Conservation (phyloP, 2,797 vertebrate genomes). For the Eidolon dupreanum region DNA sequence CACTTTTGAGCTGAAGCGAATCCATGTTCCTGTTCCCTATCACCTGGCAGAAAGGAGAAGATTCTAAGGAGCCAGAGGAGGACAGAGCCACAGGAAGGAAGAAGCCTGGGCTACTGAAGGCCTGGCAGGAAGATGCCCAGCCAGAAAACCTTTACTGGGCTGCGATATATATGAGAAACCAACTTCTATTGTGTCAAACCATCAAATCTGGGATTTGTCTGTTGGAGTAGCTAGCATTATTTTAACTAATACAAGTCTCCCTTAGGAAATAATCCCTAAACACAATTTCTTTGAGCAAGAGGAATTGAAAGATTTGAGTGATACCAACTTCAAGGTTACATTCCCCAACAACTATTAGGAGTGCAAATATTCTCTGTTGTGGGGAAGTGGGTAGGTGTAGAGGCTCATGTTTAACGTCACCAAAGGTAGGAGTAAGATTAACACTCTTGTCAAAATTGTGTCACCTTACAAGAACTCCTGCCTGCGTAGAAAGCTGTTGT, state of each 20-base stretch:
- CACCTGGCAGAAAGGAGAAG: not conserved
- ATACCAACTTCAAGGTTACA: constrained; percentile 47
- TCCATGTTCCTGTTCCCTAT: not conserved
- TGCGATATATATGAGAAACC: not conserved
- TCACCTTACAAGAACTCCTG: constrained; percentile 66
- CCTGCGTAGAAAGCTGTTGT: constrained; percentile 42
- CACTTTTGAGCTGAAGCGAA: not conserved
- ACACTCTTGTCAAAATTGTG: constrained; percentile 66
- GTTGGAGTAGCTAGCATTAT: not conserved
- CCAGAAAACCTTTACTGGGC: not conserved
- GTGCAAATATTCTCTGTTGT: constrained; percentile 15
- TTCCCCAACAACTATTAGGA: constrained; percentile 14
- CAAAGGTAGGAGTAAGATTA: constrained; percentile 63
- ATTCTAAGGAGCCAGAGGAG: not conserved
- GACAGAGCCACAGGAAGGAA: not conserved
- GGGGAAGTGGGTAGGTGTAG: constrained; percentile 10
- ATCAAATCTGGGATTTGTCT: not conserved
- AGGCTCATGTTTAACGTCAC: constrained; percentile 41
- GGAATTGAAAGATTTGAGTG: not conserved
- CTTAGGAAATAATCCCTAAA: constrained; percentile 34
- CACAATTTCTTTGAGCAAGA: constrained; percentile 6
- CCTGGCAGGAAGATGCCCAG: not conserved
- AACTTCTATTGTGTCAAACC: not conserved
- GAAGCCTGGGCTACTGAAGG: not conserved
- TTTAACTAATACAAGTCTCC: not conserved